These are phyloP conservation scores for Coregonus ussuriensis DNA, from an alignment of 2,797 vertebrate species.

Conservation along the genomic window DNA sequence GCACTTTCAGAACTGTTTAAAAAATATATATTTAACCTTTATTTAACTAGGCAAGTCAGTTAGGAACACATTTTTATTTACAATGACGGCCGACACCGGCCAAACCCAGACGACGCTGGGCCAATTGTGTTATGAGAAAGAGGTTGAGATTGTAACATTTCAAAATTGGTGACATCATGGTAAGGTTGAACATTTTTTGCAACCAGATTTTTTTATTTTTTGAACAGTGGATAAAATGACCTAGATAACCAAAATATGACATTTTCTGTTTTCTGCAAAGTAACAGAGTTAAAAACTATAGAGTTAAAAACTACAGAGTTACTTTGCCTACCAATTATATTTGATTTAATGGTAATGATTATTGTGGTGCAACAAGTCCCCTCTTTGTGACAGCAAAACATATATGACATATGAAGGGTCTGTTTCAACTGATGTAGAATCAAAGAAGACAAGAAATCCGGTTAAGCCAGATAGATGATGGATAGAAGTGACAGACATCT, in stretches of 20 bases:
- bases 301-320: neutral
- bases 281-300: neutral
- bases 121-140: no score
- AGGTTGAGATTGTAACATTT: no score
- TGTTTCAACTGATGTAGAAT: constrained; percentile 54
- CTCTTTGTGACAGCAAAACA: neutral
- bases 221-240: neutral
- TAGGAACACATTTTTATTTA: no score
- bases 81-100: no score
- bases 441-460: constrained; percentile 35
- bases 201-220: neutral
- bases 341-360: neutral
- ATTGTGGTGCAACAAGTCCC: neutral
- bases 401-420: neutral
- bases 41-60: no score
- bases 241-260: neutral
- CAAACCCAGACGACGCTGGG: no score
- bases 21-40: no score
- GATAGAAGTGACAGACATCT: constrained; percentile 3
- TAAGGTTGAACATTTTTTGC: neutral
- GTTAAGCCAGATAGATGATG: constrained; percentile 47
- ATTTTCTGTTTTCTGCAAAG: neutral
- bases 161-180: neutral
- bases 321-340: neutral
- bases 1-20: neutral